Evolutionary conservation across 2,113 vertebrate genomes (phyloP).

Genomic region (Myocastor coypus): DNA sequence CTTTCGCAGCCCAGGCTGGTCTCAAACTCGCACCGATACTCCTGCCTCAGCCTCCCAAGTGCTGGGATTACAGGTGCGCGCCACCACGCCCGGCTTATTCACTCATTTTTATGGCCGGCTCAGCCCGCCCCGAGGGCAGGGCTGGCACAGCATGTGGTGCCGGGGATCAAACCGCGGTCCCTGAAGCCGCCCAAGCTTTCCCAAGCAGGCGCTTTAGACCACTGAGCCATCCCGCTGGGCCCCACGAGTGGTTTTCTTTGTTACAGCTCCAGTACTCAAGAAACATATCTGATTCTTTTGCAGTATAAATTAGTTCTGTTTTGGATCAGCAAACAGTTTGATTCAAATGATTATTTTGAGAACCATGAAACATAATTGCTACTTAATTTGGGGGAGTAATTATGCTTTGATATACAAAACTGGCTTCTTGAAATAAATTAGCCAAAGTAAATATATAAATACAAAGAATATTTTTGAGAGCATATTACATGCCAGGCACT

Average conservation of each 20-base stretch:
- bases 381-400: conserved; percentile 12
- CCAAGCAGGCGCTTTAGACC: too few relatives aligned
- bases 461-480: neutral
- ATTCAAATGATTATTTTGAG: conserved; percentile 42
- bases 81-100: too few relatives aligned
- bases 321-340: conserved; percentile 32
- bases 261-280: neutral
- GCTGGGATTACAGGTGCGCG: too few relatives aligned
- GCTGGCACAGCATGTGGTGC: too few relatives aligned
- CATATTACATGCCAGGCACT: neutral
- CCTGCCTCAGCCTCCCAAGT: too few relatives aligned
- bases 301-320: conserved; percentile 26
- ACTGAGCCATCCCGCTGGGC: too few relatives aligned
- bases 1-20: too few relatives aligned
- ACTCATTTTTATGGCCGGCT: too few relatives aligned
- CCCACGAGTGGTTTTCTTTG: neutral
- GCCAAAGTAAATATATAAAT: conserved; percentile 54
- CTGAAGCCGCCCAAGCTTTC: too few relatives aligned
- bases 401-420: conserved; percentile 41
- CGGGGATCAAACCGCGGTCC: too few relatives aligned
- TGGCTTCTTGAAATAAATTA: conserved; percentile 10
- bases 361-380: conserved; percentile 38
- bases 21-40: too few relatives aligned
- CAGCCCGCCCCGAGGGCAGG: too few relatives aligned
- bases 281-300: neutral